Evolutionary conservation across 2,888 invertebrate genomes (phyloP).

Genomic region (Aleiodes leptofemur): DNA sequence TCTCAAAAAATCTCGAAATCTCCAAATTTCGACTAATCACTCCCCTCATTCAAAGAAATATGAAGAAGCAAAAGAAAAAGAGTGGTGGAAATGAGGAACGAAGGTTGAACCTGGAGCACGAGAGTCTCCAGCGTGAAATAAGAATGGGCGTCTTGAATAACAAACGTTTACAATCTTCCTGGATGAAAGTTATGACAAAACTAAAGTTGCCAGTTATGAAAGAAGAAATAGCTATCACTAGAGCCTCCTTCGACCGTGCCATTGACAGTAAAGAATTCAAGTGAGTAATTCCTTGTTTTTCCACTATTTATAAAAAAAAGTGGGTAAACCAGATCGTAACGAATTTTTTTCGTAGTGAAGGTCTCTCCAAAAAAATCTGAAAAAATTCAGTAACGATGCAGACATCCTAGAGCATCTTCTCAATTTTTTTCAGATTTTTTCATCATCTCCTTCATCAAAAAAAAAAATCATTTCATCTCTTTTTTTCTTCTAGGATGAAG

Average conservation of each 20-base stretch:
- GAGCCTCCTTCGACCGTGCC: conserved; percentile 75
- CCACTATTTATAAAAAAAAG: conserved; percentile 41
- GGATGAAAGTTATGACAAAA: conserved; percentile 73
- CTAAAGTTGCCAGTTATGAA: conserved; percentile 73
- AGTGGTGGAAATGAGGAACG: conserved; percentile 60
- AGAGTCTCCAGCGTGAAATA: conserved; percentile 72
- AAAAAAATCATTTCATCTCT: conserved; percentile 23
- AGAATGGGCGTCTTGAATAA: conserved; percentile 70
- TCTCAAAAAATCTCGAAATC: too few relatives aligned
- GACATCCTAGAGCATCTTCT: too few relatives aligned
- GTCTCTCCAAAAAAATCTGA: too few relatives aligned
- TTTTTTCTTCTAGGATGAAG: conserved; percentile 62
- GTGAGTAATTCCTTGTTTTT: not conserved
- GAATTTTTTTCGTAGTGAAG: too few relatives aligned
- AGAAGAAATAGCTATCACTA: conserved; percentile 73
- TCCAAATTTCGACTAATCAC: too few relatives aligned
- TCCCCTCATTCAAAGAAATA: too few relatives aligned
- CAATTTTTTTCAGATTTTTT: too few relatives aligned
- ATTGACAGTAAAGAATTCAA: conserved; percentile 76
- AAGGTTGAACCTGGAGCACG: conserved; percentile 65
- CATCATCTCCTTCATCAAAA: not conserved
- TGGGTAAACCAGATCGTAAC: too few relatives aligned
- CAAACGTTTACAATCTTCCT: conserved; percentile 67
- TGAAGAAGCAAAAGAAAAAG: conserved; percentile 51
- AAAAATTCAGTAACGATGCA: too few relatives aligned